Conservation (phyloP, 2,797 vertebrate genomes). For the Lacerta agilis region DNA sequence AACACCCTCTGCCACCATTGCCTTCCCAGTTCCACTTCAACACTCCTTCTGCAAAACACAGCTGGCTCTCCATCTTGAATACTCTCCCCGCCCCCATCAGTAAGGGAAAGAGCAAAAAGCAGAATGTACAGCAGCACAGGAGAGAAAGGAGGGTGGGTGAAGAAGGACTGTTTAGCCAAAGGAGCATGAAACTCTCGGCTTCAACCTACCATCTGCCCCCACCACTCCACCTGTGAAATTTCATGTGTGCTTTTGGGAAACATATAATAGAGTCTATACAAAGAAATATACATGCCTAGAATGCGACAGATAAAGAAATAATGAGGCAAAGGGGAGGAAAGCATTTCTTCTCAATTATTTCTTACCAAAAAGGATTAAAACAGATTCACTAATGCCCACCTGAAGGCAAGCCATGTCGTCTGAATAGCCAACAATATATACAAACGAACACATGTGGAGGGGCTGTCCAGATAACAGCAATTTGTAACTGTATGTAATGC, state of each 20-base stretch:
- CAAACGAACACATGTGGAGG: background rate
- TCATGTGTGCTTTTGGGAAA: no score
- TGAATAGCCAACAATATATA: constrained; percentile 54
- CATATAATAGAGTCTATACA: no score
- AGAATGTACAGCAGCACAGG: no score
- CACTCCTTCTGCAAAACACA: background rate
- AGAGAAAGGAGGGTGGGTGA: no score
- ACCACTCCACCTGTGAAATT: no score
- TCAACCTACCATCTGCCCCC: no score
- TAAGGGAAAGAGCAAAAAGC: background rate
- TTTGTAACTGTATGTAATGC: constrained; percentile 57
- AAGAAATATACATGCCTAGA: background rate
- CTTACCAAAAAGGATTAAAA: constrained; percentile 52
- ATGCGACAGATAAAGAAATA: background rate
- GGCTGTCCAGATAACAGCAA: constrained; percentile 58
- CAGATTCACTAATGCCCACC: constrained; percentile 44
- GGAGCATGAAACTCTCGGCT: background rate
- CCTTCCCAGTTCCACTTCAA: background rate
- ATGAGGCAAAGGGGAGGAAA: background rate
- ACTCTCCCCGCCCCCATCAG: background rate
- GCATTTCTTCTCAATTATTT: constrained; percentile 39
- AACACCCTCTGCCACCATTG: no score
- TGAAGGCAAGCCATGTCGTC: constrained; percentile 44
- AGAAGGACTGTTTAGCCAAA: background rate
- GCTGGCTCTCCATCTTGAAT: background rate